These are phyloP conservation scores for Cassiopea andromeda DNA, from an alignment of 30 jellyfish, hydroid and myxozoan genomes.

Conservation along the genomic window DNA sequence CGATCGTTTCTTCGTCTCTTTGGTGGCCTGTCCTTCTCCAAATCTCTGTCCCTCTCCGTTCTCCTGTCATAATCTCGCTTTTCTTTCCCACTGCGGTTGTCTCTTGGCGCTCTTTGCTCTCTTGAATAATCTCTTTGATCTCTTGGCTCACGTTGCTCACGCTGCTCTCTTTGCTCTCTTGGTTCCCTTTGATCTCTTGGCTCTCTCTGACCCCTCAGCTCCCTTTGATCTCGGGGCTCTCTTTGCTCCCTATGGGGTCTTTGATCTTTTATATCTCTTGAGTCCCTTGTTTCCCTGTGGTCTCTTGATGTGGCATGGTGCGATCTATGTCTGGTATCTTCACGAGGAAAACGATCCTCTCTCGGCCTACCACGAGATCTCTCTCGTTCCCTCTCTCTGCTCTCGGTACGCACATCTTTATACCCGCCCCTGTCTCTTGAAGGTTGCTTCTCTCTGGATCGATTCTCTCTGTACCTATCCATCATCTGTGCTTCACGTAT, in stretches of 20 bases:
- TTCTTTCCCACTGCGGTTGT: conserved; percentile 55
- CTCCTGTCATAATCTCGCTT: conserved; percentile 66
- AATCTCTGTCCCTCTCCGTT: conserved; percentile 63
- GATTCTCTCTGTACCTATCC: conserved; percentile 55
- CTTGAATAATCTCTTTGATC: conserved; percentile 38
- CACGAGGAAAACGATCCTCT: conserved; percentile 58
- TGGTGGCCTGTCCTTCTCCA: conserved; percentile 68
- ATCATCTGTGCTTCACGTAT: conserved; percentile 7
- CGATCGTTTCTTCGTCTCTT: conserved; percentile 73
- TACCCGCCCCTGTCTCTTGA: conserved; percentile 50
- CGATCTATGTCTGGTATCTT: conserved; percentile 44
- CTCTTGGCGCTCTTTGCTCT: conserved; percentile 62
- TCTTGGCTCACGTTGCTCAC: conserved; percentile 51
- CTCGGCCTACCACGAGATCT: conserved; percentile 63
- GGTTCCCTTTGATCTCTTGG: conserved; percentile 69
- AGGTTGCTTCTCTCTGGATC: conserved; percentile 45
- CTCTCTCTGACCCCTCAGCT: conserved; percentile 47
- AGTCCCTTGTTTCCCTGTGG: conserved; percentile 63
- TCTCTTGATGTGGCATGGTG: conserved; percentile 37
- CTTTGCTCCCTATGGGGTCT: conserved; percentile 55
- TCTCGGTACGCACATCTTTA: conserved; percentile 39
- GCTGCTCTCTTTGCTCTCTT: conserved; percentile 48
- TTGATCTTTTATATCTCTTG: conserved; percentile 36
- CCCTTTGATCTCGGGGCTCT: conserved; percentile 59
- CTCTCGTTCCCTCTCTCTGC: conserved; percentile 68